Evolutionary conservation across 2,888 invertebrate genomes (phyloP), one percentile per base, ranked within the genome.

Genomic region (Hyposoter dolosus): DNA sequence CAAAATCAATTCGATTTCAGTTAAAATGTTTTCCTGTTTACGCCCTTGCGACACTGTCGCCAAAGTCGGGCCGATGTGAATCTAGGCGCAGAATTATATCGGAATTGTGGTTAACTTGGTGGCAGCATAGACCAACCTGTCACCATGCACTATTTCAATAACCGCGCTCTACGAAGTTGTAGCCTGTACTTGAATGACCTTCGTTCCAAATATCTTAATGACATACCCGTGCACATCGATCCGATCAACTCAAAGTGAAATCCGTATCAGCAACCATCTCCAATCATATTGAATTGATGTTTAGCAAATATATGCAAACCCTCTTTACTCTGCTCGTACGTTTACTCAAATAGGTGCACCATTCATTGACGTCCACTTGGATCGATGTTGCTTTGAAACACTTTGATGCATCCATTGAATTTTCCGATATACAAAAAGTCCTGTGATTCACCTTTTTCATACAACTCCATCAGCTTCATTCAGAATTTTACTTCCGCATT

Each of bases 41-140:
- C 28, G 15, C 60, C 60, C 28, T 28, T 43, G 23, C 50, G 32
- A 74, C 32, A 17, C 43, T 53, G 80, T 76, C 60, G 45, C 47
- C 60, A 50, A 75, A 63, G 10, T 71, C 23, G 40, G 40, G 50
- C 50, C n/a, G 43, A 17, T 53, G 45, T 66, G 66, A 72, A 45
- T 56, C 28, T 35, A 50, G 17, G 43, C n/a, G 15, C 47, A 69
- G 63, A 79, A 63, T 71, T 76, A 56, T 53, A 45, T 71, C 71
- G 69, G 53, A 63, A 76, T 72, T 76, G 63, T 71, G 71, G 76
- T 76, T 23, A 53, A 79, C 75, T 75, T 43, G 50, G 32, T 65
- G 5, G 47, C 45, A 45, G 40, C 12, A 32, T 72, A 35, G 53
- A 23, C 71, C 71, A 72, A 76, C 72, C 65, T 81, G 66, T 81